Evolutionary conservation across 2,797 vertebrate genomes (phyloP).

Genomic region (Siniperca scherzeri): DNA sequence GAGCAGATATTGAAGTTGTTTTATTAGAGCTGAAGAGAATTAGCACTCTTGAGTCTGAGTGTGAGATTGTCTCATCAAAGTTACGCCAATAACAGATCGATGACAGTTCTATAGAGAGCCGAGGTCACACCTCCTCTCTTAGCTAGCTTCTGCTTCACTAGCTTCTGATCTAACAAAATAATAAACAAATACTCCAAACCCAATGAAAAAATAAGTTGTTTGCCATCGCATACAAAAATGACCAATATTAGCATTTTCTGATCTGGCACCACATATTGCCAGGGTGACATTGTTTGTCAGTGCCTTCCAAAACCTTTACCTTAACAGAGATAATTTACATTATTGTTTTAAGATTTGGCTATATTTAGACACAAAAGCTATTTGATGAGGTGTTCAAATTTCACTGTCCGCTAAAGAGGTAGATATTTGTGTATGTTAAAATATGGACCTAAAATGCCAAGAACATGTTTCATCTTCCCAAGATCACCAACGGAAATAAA

Average conservation of each 20-base stretch:
- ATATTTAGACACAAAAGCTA: not conserved
- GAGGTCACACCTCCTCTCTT: not conserved
- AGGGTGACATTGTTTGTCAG: not conserved
- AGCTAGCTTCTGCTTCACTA: not conserved
- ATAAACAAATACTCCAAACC: not conserved
- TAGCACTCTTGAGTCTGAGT: not conserved
- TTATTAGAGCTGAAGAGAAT: not conserved
- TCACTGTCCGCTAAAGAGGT: not conserved
- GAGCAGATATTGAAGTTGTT: conserved; percentile 4
- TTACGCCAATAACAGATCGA: not conserved
- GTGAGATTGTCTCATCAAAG: conserved; percentile 10
- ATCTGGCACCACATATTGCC: not conserved
- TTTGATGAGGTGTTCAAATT: not conserved
- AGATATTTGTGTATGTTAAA: not conserved
- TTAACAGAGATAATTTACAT: not conserved
- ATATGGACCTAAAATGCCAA: not conserved
- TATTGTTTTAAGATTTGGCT: not conserved
- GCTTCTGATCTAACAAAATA: not conserved
- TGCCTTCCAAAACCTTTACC: not conserved
- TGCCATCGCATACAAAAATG: not conserved
- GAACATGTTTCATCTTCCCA: not conserved
- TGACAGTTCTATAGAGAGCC: not conserved
- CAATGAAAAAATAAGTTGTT: not conserved
- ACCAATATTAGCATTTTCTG: not conserved
- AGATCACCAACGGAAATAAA: not conserved